Base-by-base conservation (phyloP, 2,888 invertebrate genomes). In the Augochlorella aurata region DNA sequence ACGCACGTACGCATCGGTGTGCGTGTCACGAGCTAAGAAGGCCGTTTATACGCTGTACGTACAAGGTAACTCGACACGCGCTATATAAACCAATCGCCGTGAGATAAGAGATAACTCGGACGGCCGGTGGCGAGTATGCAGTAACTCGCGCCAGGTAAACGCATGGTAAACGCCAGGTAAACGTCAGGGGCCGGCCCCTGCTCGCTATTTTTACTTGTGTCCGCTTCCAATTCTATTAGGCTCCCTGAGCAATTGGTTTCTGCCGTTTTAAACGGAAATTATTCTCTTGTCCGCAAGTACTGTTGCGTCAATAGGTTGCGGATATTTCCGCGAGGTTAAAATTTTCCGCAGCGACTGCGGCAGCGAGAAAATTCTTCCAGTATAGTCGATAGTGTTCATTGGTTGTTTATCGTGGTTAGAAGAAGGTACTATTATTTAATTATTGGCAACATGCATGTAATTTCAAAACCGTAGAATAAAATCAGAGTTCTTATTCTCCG, bases 11-110 rank as follows among this genome's bases (percentile, higher is more conserved):
- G 50, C 14, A 21, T 69, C 52, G 24, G 76, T 76, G 75, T 79
- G 78, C 83, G 75, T 70, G 75, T 75, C 82, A 74, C 82, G 79
- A 70, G 69, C 68, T 75, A 83, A 83, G 78, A 79, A 79, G 82
- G 75, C 82, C 83, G 81, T 82, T 83, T 82, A 76, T 79, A 82
- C 77, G 79, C 71, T 76, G 63, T 82, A 79, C 82, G 63, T 76
- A 84, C 82, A 68, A 72, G 83, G 82, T 82, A 79, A 84, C 76
- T 47, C 79, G 76, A 79, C 63, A 61, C 73, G 54, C 70, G 83
- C 73, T 83, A 74, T 81, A 84, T 78, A 83, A 83, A 81, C 75
- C 81, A 78, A 83, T 83, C 84, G 61, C 63, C 72, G 71, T 16
- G 71, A 80, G 83, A 83, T 83, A 83, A 81, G 73, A 72, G 76